These are phyloP conservation scores for Muscina levida DNA, from an alignment of 2,888 invertebrate species.

Conservation along the genomic window DNA sequence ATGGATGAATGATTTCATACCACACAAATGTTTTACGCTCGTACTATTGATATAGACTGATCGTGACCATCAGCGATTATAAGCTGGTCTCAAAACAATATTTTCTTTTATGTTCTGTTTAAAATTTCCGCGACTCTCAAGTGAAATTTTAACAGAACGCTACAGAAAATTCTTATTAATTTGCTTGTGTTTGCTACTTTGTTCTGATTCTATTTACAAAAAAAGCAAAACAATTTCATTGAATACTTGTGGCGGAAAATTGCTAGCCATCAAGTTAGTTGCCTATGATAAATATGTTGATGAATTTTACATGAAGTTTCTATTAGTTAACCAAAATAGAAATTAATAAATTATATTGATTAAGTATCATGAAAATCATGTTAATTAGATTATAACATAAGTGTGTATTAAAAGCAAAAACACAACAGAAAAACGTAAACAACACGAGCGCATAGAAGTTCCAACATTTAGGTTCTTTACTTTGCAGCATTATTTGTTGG, in stretches of 20 bases:
- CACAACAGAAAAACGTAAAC: slow-evolving; percentile 51
- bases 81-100: slow-evolving; percentile 51
- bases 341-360: slow-evolving; percentile 59
- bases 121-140: slow-evolving; percentile 38
- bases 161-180: slow-evolving; percentile 9
- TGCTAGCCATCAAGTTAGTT: background rate
- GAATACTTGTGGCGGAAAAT: slow-evolving; percentile 24
- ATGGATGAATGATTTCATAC: too few relatives aligned
- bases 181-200: background rate
- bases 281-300: slow-evolving; percentile 3
- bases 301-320: slow-evolving; percentile 54
- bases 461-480: background rate
- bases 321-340: slow-evolving; percentile 11
- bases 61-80: slow-evolving; percentile 62
- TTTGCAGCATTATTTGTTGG: slow-evolving; percentile 12
- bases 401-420: slow-evolving; percentile 1
- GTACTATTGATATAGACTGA: slow-evolving; percentile 30
- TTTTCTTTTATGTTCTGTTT: slow-evolving; percentile 35
- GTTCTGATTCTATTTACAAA: slow-evolving; percentile 54
- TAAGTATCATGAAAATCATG: slow-evolving; percentile 55
- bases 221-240: slow-evolving; percentile 4
- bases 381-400: slow-evolving; percentile 62
- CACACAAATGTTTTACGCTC: too few relatives aligned
- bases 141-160: slow-evolving; percentile 51
- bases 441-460: background rate